A percentile compares a stretch with the other conserved stretches of the same genome.
phyloP scores from a whole-genome alignment of 2,888 invertebrate species.

The Synanthedon formicaeformis region DNA sequence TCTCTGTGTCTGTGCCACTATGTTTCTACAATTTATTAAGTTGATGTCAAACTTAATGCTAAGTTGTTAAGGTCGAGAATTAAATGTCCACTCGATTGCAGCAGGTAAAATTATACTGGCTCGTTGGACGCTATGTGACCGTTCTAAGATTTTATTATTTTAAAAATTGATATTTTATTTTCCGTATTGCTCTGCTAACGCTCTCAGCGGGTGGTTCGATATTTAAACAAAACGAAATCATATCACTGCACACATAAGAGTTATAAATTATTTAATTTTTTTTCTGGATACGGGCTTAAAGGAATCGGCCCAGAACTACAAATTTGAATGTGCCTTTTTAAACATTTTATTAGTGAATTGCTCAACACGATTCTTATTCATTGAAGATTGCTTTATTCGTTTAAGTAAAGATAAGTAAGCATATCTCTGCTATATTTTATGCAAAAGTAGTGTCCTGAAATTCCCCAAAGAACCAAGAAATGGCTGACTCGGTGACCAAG shows the following conservation, averaged over 20 bases:
- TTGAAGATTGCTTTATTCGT: no score
- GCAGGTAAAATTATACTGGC: conserved; percentile 20
- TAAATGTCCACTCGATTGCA: conserved; percentile 10
- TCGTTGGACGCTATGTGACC: conserved; percentile 52
- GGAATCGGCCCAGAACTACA: conserved; percentile 36
- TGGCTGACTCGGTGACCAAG: no score
- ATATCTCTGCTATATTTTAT: no score
- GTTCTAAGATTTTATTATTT: conserved; percentile 67
- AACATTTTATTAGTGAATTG: no score
- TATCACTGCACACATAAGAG: conserved; percentile 20
- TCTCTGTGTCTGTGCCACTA: conserved; percentile 26
- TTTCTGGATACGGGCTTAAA: conserved; percentile 32
- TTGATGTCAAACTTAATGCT: conserved; percentile 12
- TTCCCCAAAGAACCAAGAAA: no score
- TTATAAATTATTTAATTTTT: conserved; percentile 14
- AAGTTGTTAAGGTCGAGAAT: conserved; percentile 30
- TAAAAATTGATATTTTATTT: conserved; percentile 67
- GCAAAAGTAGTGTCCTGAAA: no score
- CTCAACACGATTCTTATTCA: no score
- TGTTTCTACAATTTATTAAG: conserved; percentile 4
- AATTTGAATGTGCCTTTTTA: no score
- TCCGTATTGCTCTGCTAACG: conserved; percentile 60
- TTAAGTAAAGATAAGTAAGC: no score
- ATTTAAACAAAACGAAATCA: conserved; percentile 19
- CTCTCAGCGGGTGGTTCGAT: conserved; percentile 49